These are phyloP conservation scores for Halichondria panicea DNA, from an alignment of 37 sponge, comb jelly and placozoan genomes.

Conservation along the genomic window DNA sequence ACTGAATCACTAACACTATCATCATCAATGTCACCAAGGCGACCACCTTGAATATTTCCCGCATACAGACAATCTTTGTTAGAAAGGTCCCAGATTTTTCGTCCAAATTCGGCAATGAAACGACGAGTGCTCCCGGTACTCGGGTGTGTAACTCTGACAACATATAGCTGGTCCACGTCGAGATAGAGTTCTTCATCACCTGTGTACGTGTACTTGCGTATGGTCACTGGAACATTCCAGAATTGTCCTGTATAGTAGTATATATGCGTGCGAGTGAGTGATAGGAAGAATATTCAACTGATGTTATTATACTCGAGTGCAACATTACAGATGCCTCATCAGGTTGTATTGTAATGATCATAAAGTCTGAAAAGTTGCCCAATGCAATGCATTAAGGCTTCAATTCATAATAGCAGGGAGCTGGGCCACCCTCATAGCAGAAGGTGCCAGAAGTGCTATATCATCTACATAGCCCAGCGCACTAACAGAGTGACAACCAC, in stretches of 20 bases:
- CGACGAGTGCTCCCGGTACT: neutral
- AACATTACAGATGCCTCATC: too few species aligned
- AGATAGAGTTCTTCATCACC: neutral
- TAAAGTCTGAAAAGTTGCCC: too few species aligned
- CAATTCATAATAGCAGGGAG: neutral
- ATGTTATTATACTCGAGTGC: neutral
- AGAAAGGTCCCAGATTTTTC: too few species aligned
- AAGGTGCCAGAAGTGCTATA: too few species aligned
- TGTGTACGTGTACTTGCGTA: neutral
- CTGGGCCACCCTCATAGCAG: neutral
- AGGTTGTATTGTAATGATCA: too few species aligned
- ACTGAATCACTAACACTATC: too few species aligned
- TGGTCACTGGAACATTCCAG: conserved; percentile 32
- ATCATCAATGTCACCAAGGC: conserved; percentile 1
- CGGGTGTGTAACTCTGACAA: neutral
- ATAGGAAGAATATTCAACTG: neutral
- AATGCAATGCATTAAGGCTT: too few species aligned
- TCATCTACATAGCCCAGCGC: too few species aligned
- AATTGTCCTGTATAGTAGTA: too few species aligned
- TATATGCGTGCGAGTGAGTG: neutral
- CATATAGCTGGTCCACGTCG: conserved; percentile 15
- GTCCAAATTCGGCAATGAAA: too few species aligned
- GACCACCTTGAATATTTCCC: conserved; percentile 13
- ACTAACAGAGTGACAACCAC: too few species aligned
- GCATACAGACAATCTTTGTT: neutral